Evolutionary conservation across 2,888 invertebrate species (phyloP).

Genomic region (Salpingus planirostris): DNA sequence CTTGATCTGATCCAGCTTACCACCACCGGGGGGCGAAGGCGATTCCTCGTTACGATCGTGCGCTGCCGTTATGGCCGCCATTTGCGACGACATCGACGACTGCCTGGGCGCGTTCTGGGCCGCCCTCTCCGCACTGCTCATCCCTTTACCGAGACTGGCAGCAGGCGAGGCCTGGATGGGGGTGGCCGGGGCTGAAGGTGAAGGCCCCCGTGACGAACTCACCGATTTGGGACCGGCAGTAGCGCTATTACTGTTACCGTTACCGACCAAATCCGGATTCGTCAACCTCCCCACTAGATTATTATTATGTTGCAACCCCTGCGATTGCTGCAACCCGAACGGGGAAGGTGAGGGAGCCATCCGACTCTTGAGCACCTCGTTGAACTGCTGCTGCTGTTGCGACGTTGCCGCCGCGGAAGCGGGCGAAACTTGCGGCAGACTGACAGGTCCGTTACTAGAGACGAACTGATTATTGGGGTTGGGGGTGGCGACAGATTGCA

Average conservation of each 20-base stretch:
- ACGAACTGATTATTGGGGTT: conserved; percentile 36
- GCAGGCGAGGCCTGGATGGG: conserved; percentile 39
- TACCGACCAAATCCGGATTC: conserved; percentile 41
- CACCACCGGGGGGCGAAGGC: conserved; percentile 50
- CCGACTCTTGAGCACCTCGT: conserved; percentile 51
- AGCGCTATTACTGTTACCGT: conserved; percentile 36
- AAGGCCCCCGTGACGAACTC: conserved; percentile 51
- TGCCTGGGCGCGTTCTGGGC: conserved; percentile 44
- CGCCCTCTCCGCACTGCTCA: conserved; percentile 47
- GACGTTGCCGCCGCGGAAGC: conserved; percentile 39
- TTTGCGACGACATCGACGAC: conserved; percentile 57
- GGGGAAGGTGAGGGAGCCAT: conserved; percentile 41
- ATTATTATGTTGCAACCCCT: conserved; percentile 13
- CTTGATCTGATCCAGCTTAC: conserved; percentile 58
- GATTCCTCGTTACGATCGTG: conserved; percentile 57
- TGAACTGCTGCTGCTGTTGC: conserved; percentile 44
- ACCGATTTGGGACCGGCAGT: conserved; percentile 51
- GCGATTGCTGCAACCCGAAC: conserved; percentile 33
- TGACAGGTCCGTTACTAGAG: conserved; percentile 41
- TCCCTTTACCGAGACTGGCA: conserved; percentile 45
- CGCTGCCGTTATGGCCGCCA: conserved; percentile 64
- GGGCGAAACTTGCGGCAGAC: conserved; percentile 35
- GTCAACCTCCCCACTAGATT: conserved; percentile 10
- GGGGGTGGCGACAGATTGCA: conserved; percentile 35
- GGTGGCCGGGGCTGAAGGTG: conserved; percentile 46